These are phyloP conservation scores for Zapus hudsonius DNA, from an alignment of 2,113 vertebrate species.

Conservation along the genomic window DNA sequence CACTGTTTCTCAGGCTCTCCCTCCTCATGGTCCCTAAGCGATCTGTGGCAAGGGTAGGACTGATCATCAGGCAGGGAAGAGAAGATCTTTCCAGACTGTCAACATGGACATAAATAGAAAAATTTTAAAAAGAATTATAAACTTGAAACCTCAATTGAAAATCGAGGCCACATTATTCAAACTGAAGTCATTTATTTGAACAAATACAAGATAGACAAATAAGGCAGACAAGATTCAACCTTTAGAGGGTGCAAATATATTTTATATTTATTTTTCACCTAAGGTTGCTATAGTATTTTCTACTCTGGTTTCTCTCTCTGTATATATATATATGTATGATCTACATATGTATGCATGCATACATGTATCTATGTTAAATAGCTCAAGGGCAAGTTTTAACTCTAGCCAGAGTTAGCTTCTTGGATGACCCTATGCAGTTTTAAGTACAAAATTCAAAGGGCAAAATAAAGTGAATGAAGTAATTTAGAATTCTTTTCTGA, in stretches of 20 bases:
- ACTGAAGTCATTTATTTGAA: background rate
- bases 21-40: fast-evolving
- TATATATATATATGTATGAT: background rate
- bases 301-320: no score
- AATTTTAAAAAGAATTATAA: background rate
- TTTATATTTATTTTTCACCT: background rate
- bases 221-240: background rate
- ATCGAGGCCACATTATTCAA: background rate
- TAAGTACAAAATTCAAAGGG: background rate
- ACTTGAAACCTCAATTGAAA: background rate
- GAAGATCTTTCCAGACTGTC: background rate
- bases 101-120: background rate
- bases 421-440: background rate
- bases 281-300: background rate
- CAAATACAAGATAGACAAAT: background rate
- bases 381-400: background rate
- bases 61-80: no score
- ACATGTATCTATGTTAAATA: background rate
- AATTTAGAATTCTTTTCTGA: background rate
- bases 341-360: background rate
- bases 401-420: background rate
- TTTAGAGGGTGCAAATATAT: background rate
- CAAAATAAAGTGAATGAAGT: background rate
- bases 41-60: fast-evolving
- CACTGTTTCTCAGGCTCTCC: background rate